These are phyloP conservation scores for Sylvilagus floridanus DNA, from an alignment of 2,797 vertebrate genomes.

Conservation along the genomic window DNA sequence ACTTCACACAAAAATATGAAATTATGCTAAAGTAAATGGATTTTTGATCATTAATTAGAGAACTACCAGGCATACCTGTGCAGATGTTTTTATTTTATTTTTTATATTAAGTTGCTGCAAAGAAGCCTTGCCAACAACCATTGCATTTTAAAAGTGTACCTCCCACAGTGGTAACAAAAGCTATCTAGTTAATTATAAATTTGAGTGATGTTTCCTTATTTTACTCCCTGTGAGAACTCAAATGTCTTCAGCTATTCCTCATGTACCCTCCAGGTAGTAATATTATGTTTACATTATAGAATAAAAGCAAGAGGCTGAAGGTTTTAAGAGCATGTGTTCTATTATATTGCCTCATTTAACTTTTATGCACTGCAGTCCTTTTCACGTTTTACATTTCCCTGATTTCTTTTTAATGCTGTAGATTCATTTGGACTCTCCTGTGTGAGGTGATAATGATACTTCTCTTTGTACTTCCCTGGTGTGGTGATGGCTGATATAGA, in stretches of 20 bases:
- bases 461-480: neutral
- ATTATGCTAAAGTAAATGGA: constrained; percentile 84
- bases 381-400: constrained; percentile 48
- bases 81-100: constrained; percentile 78
- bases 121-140: constrained; percentile 63
- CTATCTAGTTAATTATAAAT: constrained; percentile 67
- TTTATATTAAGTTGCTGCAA: constrained; percentile 65
- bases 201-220: constrained; percentile 53
- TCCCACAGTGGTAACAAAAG: constrained; percentile 37
- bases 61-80: constrained; percentile 78
- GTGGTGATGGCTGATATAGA: neutral
- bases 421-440: constrained; percentile 32
- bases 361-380: constrained; percentile 62
- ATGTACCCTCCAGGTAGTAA: constrained; percentile 66
- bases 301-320: constrained; percentile 63
- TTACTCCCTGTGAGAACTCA: constrained; percentile 57
- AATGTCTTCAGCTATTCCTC: constrained; percentile 62
- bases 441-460: neutral
- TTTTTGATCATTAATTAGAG: constrained; percentile 88
- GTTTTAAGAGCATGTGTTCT: constrained; percentile 65
- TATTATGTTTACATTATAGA: constrained; percentile 69
- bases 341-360: constrained; percentile 71
- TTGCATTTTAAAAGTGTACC: neutral
- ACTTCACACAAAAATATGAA: constrained; percentile 86
- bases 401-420: constrained; percentile 69